These are phyloP conservation scores for Peromyscus aztecus DNA, from an alignment of 2,797 vertebrate species.

Conservation along the genomic window DNA sequence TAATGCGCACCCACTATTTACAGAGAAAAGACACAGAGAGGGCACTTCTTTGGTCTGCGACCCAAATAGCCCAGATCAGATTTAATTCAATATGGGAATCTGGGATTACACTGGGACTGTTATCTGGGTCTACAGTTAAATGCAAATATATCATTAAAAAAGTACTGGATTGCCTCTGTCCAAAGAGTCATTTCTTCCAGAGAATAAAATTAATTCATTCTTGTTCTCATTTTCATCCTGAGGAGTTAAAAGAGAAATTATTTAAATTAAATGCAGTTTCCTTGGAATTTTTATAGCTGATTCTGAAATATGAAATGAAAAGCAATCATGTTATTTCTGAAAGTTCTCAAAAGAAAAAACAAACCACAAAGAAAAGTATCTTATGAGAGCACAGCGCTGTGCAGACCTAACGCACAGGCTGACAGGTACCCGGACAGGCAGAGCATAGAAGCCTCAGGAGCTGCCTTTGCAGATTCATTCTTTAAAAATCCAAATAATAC, in stretches of 20 bases:
- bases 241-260: not conserved
- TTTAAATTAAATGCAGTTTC: slow-evolving; percentile 7
- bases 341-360: not conserved
- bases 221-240: slow-evolving; percentile 43
- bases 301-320: slow-evolving; percentile 44
- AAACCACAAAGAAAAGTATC: not conserved
- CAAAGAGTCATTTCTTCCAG: not conserved
- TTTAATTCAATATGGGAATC: slow-evolving; percentile 79
- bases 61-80: slow-evolving; percentile 75
- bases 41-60: slow-evolving; percentile 62
- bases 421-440: not conserved
- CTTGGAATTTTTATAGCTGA: not conserved
- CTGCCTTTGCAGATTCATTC: not conserved
- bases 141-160: slow-evolving; percentile 51
- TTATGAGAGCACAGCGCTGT: not conserved
- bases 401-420: not conserved
- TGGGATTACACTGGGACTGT: slow-evolving; percentile 62
- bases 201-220: slow-evolving; percentile 27
- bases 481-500: slow-evolving; percentile 33
- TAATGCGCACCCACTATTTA: slow-evolving; percentile 63
- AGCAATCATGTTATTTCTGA: slow-evolving; percentile 14
- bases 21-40: slow-evolving; percentile 76
- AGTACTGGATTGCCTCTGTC: not conserved
- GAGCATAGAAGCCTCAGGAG: not conserved
- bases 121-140: slow-evolving; percentile 65